Evolutionary conservation across 1,140 invertebrate genomes (phyloP), one percentile per base, ranked within the genome.

Genomic region (Augochlora pura): DNA sequence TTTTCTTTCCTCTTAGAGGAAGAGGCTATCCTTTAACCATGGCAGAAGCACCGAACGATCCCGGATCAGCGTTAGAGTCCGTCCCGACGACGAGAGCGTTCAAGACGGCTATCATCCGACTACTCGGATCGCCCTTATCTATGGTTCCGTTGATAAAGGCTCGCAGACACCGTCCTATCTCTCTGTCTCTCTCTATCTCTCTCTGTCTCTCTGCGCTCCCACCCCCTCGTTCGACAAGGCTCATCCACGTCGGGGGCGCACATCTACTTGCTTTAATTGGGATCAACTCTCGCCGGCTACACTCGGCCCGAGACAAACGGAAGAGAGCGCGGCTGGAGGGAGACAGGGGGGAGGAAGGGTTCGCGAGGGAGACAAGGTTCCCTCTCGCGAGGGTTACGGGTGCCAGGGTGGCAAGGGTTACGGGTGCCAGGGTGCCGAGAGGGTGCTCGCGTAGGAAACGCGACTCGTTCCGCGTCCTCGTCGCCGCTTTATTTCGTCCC

Each of bases 181-280:
- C 52, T 27, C 46, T 76, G 32, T 76, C 63, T 76, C 63, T n/a
- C n/a, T n/a, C n/a, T n/a, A n/a, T n/a, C n/a, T n/a, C n/a, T n/a
- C n/a, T n/a, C n/a, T n/a, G n/a, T n/a, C n/a, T n/a, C n/a, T n/a
- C n/a, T n/a, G n/a, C n/a, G n/a, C n/a, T n/a, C n/a, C n/a, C n/a
- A n/a, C n/a, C 59, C 32, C 38, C 25, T 66, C 57, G 23, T 69
- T 69, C 59, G 18, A 23, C 4, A 8, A 18, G 21, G 46, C 54
- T 27, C 21, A 66, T 66, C 39, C 54, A 25, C 49, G 69, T 25
- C 42, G 59, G 27, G 82, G n/a, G n/a, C n/a, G 73, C 80, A 80
- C 80, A 86, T 87, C 86, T 87, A 87, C 84, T 88, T 81, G 82
- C 86, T 88, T 88, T 89, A 89, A 89, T 89, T 89, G 86, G 87